These are phyloP conservation scores for Picathartes gymnocephalus DNA, from an alignment of 2,113 vertebrate genomes.

Conservation along the genomic window DNA sequence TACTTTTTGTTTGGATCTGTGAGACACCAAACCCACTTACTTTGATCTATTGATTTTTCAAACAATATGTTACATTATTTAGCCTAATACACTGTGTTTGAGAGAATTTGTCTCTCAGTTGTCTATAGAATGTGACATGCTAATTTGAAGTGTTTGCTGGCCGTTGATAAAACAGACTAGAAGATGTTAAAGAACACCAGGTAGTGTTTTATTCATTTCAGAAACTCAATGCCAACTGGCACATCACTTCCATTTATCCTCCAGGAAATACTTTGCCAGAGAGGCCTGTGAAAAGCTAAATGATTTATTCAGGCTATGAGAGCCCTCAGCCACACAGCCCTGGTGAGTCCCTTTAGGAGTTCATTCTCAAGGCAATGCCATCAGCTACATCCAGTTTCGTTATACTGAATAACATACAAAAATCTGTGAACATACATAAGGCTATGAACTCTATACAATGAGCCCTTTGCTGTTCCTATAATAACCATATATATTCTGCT, in stretches of 20 bases:
- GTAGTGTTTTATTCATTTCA: background rate
- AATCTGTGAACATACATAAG: background rate
- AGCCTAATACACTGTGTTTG: background rate
- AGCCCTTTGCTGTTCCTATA: background rate
- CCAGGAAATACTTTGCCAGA: background rate
- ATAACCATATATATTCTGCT: background rate
- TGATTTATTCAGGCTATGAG: background rate
- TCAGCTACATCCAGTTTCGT: background rate
- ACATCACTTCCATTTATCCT: background rate
- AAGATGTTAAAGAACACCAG: background rate
- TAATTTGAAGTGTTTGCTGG: background rate
- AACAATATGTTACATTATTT: background rate
- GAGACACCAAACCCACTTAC: background rate
- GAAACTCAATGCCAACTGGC: background rate
- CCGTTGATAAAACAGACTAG: background rate
- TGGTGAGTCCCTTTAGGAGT: background rate
- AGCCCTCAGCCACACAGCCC: background rate
- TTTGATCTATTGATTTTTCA: constrained; percentile 5
- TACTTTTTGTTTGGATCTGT: background rate
- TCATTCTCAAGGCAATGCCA: background rate
- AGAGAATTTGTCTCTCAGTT: background rate
- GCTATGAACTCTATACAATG: background rate
- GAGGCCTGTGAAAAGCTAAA: background rate
- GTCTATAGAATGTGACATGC: background rate
- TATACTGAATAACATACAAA: background rate